These are phyloP conservation scores for Drosophila trichaetosa DNA, from an alignment of 2,888 invertebrate genomes.

Conservation along the genomic window DNA sequence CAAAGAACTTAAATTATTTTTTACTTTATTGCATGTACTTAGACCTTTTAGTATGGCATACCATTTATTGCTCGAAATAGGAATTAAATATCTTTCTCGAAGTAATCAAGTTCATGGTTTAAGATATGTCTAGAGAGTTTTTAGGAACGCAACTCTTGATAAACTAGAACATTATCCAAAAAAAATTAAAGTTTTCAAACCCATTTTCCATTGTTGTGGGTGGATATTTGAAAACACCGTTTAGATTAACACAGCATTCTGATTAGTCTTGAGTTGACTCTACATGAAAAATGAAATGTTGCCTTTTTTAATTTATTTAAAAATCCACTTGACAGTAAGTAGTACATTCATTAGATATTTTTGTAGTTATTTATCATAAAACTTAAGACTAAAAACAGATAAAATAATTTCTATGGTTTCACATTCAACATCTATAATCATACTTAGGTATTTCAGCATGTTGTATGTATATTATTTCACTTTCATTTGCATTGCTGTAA, in stretches of 20 bases:
- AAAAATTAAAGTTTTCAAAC: background rate
- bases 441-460: conserved; percentile 37
- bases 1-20: background rate
- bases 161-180: background rate
- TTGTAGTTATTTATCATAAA: conserved; percentile 64
- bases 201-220: background rate
- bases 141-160: background rate
- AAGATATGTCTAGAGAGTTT: background rate
- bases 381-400: conserved; percentile 70
- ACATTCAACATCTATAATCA: conserved; percentile 65
- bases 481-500: conserved; percentile 34
- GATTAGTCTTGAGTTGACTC: background rate
- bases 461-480: conserved; percentile 19
- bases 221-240: background rate
- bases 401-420: conserved; percentile 73
- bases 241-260: background rate
- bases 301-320: conserved; percentile 62
- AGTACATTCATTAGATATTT: conserved; percentile 66
- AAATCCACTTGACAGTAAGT: conserved; percentile 70
- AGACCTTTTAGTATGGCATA: background rate
- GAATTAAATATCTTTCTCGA: background rate
- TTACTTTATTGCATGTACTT: background rate
- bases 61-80: background rate
- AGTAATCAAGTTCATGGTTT: background rate
- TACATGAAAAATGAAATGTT: conserved; percentile 25